A percentile compares a stretch with the other conserved stretches of the same genome.
Conservation (phyloP, 1,140 invertebrate genomes). For the Hyles vespertilio region DNA sequence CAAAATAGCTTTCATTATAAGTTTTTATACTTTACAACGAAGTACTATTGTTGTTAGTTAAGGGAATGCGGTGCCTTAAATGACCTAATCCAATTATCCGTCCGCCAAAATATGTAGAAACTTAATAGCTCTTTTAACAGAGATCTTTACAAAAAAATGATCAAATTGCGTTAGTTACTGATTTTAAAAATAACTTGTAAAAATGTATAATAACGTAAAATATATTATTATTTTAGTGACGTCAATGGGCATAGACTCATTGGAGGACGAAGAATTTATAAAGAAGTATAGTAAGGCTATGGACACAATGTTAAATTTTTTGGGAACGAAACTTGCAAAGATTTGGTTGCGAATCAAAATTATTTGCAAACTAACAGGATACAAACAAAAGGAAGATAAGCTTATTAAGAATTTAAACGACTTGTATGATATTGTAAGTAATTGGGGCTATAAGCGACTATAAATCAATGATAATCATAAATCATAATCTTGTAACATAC, state of each 20-base stretch:
- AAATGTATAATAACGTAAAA: too few species aligned
- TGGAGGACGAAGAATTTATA: constrained; percentile 2
- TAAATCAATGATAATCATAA: too few species aligned
- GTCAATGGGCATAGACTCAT: not conserved
- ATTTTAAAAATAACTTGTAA: not conserved
- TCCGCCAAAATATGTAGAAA: too few species aligned
- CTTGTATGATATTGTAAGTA: not conserved
- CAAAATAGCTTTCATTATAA: too few species aligned
- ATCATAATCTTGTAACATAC: too few species aligned
- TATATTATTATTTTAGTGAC: constrained; percentile 1
- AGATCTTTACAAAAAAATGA: not conserved
- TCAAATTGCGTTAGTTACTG: too few species aligned
- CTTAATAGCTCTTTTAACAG: too few species aligned
- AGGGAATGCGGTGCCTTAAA: too few species aligned
- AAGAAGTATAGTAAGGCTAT: constrained; percentile 1
- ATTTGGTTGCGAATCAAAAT: constrained; percentile 1
- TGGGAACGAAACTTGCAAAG: not conserved
- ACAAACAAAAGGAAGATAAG: constrained; percentile 4
- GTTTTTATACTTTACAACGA: too few species aligned
- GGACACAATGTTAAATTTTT: not conserved
- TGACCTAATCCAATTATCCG: too few species aligned
- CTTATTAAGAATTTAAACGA: constrained; percentile 2
- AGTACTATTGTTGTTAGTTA: too few species aligned
- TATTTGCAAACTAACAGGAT: constrained; percentile 1
- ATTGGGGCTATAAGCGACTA: too few species aligned